phyloP scores from a whole-genome alignment of 2,888 invertebrate genomes.

The Parnassius glacialis region DNA sequence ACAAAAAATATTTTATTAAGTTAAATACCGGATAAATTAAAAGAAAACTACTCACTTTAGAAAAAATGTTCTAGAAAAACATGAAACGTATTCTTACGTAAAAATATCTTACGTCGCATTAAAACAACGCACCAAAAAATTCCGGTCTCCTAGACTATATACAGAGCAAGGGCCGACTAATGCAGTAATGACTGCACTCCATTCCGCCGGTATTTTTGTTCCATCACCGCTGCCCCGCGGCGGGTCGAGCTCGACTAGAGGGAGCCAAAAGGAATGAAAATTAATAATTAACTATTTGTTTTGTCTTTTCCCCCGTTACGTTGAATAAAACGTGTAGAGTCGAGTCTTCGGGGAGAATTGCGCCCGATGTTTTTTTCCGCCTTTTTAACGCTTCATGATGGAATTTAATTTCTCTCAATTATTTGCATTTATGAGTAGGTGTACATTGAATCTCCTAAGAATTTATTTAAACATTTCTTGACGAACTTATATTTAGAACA shows the following conservation, averaged over 20 bases:
- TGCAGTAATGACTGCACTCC: slow-evolving; percentile 60
- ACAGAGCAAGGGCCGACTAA: slow-evolving; percentile 40
- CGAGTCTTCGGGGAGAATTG: slow-evolving; percentile 7
- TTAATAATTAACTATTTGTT: slow-evolving; percentile 31
- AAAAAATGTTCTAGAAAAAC: neutral
- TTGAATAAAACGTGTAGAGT: slow-evolving; percentile 16
- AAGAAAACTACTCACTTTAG: neutral
- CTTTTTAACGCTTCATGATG: slow-evolving; percentile 14
- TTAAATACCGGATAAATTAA: neutral
- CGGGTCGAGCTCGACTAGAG: slow-evolving; percentile 27
- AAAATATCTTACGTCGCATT: neutral
- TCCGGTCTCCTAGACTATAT: slow-evolving; percentile 36
- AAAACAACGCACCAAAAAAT: slow-evolving; percentile 7
- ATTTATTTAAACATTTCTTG: no score
- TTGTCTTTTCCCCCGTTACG: slow-evolving; percentile 16
- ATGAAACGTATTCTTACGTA: neutral
- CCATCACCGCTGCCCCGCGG: slow-evolving; percentile 40
- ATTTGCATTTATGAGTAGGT: slow-evolving; percentile 3
- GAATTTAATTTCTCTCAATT: slow-evolving; percentile 6
- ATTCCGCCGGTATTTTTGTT: slow-evolving; percentile 50
- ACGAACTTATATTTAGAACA: no score
- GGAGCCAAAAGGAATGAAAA: slow-evolving; percentile 26
- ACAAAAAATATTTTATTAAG: no score
- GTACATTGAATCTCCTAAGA: neutral
- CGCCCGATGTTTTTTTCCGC: slow-evolving; percentile 3